These are phyloP conservation scores for Callospermophilus lateralis DNA, from an alignment of 2,113 vertebrate species.

Conservation along the genomic window DNA sequence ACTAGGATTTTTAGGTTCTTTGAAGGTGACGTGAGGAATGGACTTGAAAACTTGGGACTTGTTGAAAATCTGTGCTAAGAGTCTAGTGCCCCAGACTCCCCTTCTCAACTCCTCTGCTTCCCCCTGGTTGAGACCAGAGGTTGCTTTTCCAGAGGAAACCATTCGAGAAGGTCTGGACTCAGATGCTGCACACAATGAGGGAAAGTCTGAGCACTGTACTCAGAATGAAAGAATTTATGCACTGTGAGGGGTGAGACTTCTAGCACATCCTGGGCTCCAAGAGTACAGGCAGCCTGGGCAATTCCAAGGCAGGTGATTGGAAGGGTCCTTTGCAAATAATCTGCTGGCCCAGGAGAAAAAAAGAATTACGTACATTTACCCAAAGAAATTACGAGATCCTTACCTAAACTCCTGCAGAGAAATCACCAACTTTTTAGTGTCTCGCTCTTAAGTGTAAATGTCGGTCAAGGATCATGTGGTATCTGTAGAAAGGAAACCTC, in stretches of 20 bases:
- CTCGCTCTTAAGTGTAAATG: constrained; percentile 1
- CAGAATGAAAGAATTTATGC: not conserved
- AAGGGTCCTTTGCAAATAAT: not conserved
- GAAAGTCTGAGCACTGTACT: not conserved
- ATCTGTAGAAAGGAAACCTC: constrained; percentile 34
- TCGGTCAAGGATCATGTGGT: not conserved
- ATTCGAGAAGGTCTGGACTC: not conserved
- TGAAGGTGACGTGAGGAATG: not conserved
- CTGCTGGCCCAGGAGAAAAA: not conserved
- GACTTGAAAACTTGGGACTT: not conserved
- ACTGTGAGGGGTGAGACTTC: not conserved
- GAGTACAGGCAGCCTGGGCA: not conserved
- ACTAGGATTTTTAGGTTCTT: not conserved
- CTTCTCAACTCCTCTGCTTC: not conserved
- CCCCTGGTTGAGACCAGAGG: not conserved
- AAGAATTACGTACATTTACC: not conserved
- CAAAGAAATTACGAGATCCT: not conserved
- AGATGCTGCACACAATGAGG: not conserved
- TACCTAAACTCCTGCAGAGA: not conserved
- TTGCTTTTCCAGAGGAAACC: not conserved
- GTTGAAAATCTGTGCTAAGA: not conserved
- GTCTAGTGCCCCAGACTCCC: not conserved
- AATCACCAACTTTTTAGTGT: not conserved
- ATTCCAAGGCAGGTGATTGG: too few species aligned
- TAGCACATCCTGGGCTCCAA: not conserved